These are phyloP conservation scores for Pyrgilauda ruficollis DNA, from an alignment of 2,113 vertebrate species.

Conservation along the genomic window DNA sequence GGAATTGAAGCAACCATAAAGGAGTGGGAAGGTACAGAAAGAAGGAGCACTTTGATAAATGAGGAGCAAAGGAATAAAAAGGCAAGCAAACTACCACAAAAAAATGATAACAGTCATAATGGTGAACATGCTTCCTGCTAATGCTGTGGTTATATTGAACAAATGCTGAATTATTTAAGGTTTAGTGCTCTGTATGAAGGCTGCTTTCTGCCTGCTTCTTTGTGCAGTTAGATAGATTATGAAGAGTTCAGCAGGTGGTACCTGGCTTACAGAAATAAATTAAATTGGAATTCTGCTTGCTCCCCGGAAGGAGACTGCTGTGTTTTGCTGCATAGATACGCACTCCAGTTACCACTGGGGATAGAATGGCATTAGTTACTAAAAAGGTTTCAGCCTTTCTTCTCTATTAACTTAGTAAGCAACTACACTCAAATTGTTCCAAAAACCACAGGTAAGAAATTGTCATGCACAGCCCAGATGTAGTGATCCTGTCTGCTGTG, in stretches of 20 bases:
- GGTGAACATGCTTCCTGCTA: neutral
- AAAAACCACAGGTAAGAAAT: neutral
- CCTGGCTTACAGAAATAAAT: constrained; percentile 10
- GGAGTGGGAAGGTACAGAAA: neutral
- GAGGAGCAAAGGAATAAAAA: neutral
- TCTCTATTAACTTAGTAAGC: neutral
- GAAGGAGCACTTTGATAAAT: neutral
- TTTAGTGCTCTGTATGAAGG: neutral
- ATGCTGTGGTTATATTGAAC: neutral
- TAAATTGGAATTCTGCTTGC: neutral
- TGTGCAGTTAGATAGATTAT: neutral
- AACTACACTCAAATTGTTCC: neutral
- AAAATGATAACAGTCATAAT: neutral
- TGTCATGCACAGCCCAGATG: neutral
- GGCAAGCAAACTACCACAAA: neutral
- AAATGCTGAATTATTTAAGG: constrained; percentile 49
- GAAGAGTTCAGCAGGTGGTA: neutral
- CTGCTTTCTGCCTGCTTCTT: neutral
- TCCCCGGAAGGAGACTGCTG: neutral
- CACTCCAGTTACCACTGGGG: neutral
- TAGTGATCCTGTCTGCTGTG: neutral
- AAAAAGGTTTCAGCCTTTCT: neutral
- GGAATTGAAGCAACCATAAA: neutral
- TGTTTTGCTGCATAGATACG: neutral
- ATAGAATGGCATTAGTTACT: neutral